phyloP scores from a whole-genome alignment of 2,113 vertebrate species.

The Lagopus leucura region DNA sequence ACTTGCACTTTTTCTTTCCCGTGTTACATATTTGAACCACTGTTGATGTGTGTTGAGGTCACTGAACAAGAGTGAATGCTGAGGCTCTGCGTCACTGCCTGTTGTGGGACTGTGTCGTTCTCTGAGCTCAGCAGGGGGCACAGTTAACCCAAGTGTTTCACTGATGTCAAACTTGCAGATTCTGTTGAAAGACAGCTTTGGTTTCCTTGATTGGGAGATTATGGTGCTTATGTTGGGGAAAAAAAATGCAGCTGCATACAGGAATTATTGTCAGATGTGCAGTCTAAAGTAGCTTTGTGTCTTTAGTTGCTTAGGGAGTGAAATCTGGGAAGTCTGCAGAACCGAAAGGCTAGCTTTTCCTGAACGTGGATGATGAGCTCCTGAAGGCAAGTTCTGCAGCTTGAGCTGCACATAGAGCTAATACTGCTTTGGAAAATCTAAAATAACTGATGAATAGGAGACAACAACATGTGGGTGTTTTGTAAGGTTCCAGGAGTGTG shows the following conservation, averaged over 20 bases:
- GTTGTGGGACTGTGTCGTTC: background rate
- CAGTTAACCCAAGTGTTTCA: background rate
- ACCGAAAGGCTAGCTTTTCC: background rate
- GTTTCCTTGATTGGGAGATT: background rate
- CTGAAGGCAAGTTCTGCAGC: background rate
- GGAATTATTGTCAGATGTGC: background rate
- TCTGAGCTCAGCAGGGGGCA: background rate
- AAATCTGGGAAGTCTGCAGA: background rate
- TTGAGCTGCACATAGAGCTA: background rate
- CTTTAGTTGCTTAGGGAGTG: background rate
- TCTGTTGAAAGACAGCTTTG: background rate
- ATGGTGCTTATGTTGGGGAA: background rate
- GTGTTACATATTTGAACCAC: background rate
- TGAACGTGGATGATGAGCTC: background rate
- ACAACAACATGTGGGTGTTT: background rate
- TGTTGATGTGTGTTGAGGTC: fast-evolving
- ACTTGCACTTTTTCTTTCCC: background rate
- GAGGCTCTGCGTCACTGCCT: background rate
- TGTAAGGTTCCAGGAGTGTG: background rate
- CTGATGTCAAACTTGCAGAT: background rate
- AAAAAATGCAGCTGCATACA: background rate
- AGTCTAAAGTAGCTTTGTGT: background rate
- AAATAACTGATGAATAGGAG: background rate
- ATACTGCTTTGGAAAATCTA: background rate
- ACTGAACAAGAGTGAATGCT: fast-evolving